These are phyloP conservation scores for Andrena cerasifolii DNA, from an alignment of 1,140 invertebrate species.

Conservation along the genomic window DNA sequence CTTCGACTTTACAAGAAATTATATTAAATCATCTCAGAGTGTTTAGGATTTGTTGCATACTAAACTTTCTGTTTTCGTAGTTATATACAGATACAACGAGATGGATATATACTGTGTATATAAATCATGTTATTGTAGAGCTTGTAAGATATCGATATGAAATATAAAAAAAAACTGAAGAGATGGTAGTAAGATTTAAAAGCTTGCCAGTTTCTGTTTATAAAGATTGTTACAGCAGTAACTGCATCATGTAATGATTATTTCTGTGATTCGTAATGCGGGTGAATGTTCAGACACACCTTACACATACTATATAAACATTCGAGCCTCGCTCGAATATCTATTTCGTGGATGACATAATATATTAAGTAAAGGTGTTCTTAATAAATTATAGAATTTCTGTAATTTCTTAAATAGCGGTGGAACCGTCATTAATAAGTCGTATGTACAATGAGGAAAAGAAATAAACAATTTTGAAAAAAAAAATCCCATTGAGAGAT, in stretches of 20 bases:
- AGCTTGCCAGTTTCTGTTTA: conserved; percentile 39
- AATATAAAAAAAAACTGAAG: conserved; percentile 41
- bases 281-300: conserved; percentile 11
- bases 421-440: conserved; percentile 12
- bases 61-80: conserved; percentile 61
- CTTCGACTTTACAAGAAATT: conserved; percentile 26
- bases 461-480: conserved; percentile 32
- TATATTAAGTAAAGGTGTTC: conserved; percentile 22
- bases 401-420: conserved; percentile 56
- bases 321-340: neutral
- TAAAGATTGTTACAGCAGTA: conserved; percentile 32
- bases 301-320: conserved; percentile 16
- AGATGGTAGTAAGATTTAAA: conserved; percentile 19
- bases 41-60: conserved; percentile 55
- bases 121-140: conserved; percentile 57
- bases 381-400: conserved; percentile 45
- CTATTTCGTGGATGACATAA: conserved; percentile 22
- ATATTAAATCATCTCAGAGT: conserved; percentile 36
- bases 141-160: conserved; percentile 50
- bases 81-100: conserved; percentile 60
- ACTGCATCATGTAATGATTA: conserved; percentile 30
- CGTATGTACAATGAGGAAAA: conserved; percentile 45
- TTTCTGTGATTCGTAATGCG: conserved; percentile 48
- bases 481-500: too few species aligned
- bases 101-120: conserved; percentile 55